phyloP scores from a whole-genome alignment of 2,888 invertebrate genomes.

The Eupithecia centaureata region DNA sequence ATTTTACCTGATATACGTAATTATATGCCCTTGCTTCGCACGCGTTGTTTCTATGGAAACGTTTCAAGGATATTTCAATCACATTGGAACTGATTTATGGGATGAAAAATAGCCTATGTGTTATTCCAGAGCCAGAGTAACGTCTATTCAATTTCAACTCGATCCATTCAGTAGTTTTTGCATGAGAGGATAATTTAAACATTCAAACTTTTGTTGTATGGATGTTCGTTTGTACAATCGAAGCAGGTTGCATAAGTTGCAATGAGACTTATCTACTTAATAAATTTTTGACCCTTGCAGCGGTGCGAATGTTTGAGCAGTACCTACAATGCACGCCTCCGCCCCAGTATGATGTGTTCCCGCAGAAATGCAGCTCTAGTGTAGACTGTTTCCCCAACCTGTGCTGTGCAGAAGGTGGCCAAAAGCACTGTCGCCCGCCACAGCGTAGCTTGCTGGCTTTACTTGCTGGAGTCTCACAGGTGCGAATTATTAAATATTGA shows the following conservation, averaged over 20 bases:
- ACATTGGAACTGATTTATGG: too few relatives aligned
- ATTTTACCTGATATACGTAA: background rate
- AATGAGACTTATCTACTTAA: background rate
- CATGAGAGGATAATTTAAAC: too few relatives aligned
- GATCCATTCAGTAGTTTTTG: too few relatives aligned
- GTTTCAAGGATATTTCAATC: too few relatives aligned
- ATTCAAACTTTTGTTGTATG: too few relatives aligned
- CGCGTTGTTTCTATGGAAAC: too few relatives aligned
- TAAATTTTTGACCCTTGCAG: slow-evolving; percentile 50
- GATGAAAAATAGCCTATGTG: too few relatives aligned
- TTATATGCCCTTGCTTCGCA: too few relatives aligned
- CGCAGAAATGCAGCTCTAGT: slow-evolving; percentile 87
- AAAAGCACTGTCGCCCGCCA: slow-evolving; percentile 89
- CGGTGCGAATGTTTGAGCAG: slow-evolving; percentile 82
- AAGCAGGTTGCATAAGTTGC: background rate
- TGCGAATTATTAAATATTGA: slow-evolving; percentile 48
- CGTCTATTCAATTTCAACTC: too few relatives aligned
- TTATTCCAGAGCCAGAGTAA: too few relatives aligned
- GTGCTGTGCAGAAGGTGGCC: slow-evolving; percentile 90
- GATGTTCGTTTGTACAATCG: background rate
- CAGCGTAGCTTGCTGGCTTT: slow-evolving; percentile 87
- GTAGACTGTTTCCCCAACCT: slow-evolving; percentile 91
- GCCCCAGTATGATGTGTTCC: slow-evolving; percentile 87
- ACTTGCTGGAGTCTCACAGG: slow-evolving; percentile 85
- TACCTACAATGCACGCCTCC: slow-evolving; percentile 90